Evolutionary conservation across 2,797 vertebrate species (phyloP).

Genomic region (Thaleichthys pacificus): DNA sequence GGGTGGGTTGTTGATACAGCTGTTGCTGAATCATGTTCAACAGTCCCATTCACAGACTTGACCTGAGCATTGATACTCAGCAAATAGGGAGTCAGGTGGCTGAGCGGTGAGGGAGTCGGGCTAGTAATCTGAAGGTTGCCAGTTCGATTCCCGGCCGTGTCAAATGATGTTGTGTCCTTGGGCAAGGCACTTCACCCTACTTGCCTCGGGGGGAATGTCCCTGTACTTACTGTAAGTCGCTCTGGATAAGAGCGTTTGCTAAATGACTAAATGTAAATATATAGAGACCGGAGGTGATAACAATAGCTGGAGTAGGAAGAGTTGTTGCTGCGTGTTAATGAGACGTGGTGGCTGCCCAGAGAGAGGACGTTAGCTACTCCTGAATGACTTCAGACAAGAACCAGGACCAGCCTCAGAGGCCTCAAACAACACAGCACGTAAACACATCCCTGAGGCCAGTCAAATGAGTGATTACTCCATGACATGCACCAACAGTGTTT

Average conservation of each 20-base stretch:
- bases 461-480: not conserved
- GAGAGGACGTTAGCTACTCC: not conserved
- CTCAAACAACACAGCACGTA: not conserved
- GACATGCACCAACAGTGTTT: not conserved
- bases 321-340: not conserved
- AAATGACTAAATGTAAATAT: too few relatives aligned
- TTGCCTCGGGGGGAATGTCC: too few relatives aligned
- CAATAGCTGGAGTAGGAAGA: not conserved
- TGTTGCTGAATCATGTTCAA: slow-evolving; percentile 8
- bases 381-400: not conserved
- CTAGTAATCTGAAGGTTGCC: too few relatives aligned
- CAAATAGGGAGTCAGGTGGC: too few relatives aligned
- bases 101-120: too few relatives aligned
- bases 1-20: not conserved
- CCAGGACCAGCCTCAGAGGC: too few relatives aligned
- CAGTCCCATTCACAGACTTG: not conserved
- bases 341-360: not conserved
- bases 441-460: not conserved
- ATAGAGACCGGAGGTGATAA: not conserved
- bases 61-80: not conserved
- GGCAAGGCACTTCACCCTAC: too few relatives aligned
- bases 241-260: too few relatives aligned
- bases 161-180: too few relatives aligned
- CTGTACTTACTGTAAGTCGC: too few relatives aligned
- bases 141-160: too few relatives aligned